phyloP scores from a whole-genome alignment of 2,113 vertebrate genomes.

The Rhizomys pruinosus region DNA sequence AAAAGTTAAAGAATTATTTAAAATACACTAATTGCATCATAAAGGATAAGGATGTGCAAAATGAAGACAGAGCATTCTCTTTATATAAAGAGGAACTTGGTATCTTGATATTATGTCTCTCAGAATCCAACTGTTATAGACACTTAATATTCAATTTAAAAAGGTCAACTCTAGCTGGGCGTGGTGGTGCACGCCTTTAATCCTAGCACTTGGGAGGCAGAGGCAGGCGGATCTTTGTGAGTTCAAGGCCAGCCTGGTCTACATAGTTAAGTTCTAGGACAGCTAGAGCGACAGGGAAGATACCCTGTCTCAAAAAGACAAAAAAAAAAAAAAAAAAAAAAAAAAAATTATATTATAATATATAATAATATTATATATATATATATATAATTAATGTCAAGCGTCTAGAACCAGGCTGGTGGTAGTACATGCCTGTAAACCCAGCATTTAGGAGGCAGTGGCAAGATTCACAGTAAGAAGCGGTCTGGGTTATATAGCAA shows the following conservation, averaged over 20 bases:
- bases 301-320: too few species aligned
- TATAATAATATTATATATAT: too few species aligned
- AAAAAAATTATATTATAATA: too few species aligned
- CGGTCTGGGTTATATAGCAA: background rate
- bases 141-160: background rate
- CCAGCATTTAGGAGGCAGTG: background rate
- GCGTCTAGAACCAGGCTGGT: background rate
- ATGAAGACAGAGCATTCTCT: slow-evolving; percentile 14
- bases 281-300: too few species aligned
- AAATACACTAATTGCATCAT: background rate
- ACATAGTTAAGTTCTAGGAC: too few species aligned
- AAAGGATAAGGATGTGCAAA: slow-evolving; percentile 17
- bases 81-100: background rate
- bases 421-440: background rate
- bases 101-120: background rate
- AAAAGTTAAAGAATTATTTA: background rate
- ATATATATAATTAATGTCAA: too few species aligned
- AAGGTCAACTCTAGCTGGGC: background rate
- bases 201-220: background rate
- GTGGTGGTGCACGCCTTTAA: background rate
- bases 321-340: too few species aligned
- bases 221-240: too few species aligned
- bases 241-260: too few species aligned
- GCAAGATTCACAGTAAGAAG: background rate
- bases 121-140: background rate